A percentile compares a stretch with the other conserved stretches of the same genome.
phyloP scores from a whole-genome alignment of 2,113 vertebrate genomes.

The Polypterus senegalus region DNA sequence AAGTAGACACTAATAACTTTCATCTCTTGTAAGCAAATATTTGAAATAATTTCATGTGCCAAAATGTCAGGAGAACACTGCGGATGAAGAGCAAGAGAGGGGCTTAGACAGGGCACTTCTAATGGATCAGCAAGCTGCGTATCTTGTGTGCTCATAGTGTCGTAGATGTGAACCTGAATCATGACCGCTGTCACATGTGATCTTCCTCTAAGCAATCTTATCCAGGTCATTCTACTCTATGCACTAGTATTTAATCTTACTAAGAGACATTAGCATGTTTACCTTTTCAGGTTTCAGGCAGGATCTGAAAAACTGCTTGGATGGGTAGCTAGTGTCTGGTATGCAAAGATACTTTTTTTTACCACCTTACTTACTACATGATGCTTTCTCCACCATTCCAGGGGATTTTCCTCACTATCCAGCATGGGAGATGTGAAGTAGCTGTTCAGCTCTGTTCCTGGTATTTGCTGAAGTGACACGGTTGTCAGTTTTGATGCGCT shows the following conservation, averaged over 20 bases:
- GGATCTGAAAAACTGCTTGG: not conserved
- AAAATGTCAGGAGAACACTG: conserved; percentile 4
- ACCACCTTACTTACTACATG: no score
- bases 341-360: no score
- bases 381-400: no score
- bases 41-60: conserved; percentile 4
- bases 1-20: conserved; percentile 1
- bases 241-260: conserved; percentile 1
- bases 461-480: no score
- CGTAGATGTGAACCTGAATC: conserved; percentile 2
- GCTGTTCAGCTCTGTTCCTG: no score
- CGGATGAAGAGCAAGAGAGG: conserved; percentile 3
- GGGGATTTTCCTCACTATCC: no score
- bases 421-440: no score
- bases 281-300: conserved; percentile 9
- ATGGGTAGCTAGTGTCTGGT: no score
- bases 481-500: no score
- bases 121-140: conserved; percentile 6
- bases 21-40: conserved; percentile 10
- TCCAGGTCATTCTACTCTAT: conserved; percentile 1
- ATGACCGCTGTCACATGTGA: conserved; percentile 7
- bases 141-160: conserved; percentile 3
- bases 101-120: conserved; percentile 3
- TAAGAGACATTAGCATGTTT: conserved; percentile 7
- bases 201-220: not conserved